Conservation (phyloP, 2,113 vertebrate species). For the Lonchura striata region DNA sequence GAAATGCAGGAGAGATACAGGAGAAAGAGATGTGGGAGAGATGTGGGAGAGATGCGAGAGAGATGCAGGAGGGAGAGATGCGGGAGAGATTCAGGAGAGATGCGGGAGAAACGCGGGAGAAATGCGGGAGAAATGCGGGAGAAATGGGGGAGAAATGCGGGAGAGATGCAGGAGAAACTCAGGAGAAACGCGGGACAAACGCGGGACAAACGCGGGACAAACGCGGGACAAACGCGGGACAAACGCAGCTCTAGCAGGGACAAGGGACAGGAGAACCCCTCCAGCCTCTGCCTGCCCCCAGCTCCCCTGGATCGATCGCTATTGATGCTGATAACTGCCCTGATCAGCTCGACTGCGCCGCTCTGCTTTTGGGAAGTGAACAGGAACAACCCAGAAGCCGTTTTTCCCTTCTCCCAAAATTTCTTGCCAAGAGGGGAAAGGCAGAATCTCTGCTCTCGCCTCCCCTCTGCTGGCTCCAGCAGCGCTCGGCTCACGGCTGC, state of each 20-base stretch:
- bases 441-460: constrained; percentile 33
- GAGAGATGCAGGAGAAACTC: background rate
- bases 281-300: background rate
- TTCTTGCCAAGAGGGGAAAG: fast-evolving
- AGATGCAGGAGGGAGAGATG: background rate
- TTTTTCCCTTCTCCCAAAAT: background rate
- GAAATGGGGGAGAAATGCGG: no score
- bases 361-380: background rate
- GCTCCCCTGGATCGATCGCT: fast-evolving
- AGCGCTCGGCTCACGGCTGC: background rate
- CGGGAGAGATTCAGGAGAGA: no score
- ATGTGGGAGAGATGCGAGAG: background rate
- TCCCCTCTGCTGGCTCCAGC: constrained; percentile 53
- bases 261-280: background rate
- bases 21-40: background rate
- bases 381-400: background rate
- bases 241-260: background rate
- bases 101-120: background rate
- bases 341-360: fast-evolving
- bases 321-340: fast-evolving
- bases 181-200: background rate
- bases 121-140: background rate
- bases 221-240: background rate
- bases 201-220: background rate
- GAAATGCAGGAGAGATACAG: background rate